Base-by-base conservation (phyloP, 2,113 vertebrate genomes). In the Meleagris gallopavo region DNA sequence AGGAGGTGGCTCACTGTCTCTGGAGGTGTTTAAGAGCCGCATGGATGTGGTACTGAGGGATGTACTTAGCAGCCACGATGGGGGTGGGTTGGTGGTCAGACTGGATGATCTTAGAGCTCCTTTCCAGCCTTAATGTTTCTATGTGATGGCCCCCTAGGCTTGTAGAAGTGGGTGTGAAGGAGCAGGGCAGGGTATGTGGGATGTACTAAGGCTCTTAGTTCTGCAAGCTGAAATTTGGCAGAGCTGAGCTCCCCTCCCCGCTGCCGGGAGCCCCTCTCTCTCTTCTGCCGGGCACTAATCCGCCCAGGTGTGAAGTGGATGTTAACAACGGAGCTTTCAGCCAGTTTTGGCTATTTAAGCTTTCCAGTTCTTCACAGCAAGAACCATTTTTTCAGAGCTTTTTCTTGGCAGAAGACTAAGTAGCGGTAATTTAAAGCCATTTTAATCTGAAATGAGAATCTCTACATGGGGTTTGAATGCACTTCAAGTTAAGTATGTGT, bases 371-470 rank as follows among this genome's bases (percentile, higher is more conserved):
- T 93, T 92, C 94, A 84, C 92, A 95, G 94, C 95, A 66, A 94
- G 95, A 90, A 76, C n/a, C 36, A 29, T 94, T 95, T 94, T 94
- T 83, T 93, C 72, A 34, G 77, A 46, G 77, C 19, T 89, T 3
- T 95, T 94, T 88, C 88, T 75, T 91, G 94, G 86, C 92, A 93
- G 90, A 96, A 83, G 69, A 80, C 73, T 93, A 74, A 94, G 69
- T 25, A 48, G 90, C 86, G 80, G 90, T 93, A 93, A 94, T 96
- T 96, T 95, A 88, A 94, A 91, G 79, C 64, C 94, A 91, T 94
- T 95, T 95, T 96, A 96, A 95, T 93, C 94, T 96, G 83, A 93
- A 96, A 94, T 96, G 86, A 93, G 85, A 93, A 93, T 94, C 90
- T 95, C 96, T 94, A 83, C 80, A 60, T 91, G 88, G 70, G 86